A percentile compares a stretch with the other conserved stretches of the same genome.
phyloP scores from a whole-genome alignment of 2,888 invertebrate species.

The Gordius sp. region DNA sequence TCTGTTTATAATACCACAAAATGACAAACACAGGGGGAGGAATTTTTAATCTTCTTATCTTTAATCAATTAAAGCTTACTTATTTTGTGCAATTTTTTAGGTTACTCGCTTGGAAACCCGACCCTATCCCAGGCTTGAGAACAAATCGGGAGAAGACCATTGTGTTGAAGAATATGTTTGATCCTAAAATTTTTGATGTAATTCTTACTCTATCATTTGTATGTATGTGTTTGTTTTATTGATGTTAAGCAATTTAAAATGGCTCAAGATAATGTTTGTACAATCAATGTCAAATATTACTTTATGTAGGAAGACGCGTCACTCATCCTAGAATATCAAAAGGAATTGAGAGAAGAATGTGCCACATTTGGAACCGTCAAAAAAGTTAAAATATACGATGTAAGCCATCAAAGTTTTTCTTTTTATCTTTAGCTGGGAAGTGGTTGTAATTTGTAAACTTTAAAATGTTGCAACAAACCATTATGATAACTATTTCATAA shows the following conservation, averaged over 20 bases:
- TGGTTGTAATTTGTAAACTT: slow-evolving; percentile 1
- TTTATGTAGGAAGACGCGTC: slow-evolving; percentile 43
- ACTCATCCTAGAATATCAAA: slow-evolving; percentile 61
- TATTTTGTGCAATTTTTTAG: slow-evolving; percentile 33
- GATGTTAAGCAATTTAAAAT: too few relatives aligned
- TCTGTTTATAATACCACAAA: too few relatives aligned
- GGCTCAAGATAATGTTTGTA: too few relatives aligned
- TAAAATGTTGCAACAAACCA: too few relatives aligned
- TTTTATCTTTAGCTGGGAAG: neutral
- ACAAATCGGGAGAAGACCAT: slow-evolving; percentile 65
- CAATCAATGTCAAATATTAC: too few relatives aligned
- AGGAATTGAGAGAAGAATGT: slow-evolving; percentile 63
- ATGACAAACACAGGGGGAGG: too few relatives aligned
- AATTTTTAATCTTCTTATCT: too few relatives aligned
- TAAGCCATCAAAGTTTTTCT: slow-evolving; percentile 32
- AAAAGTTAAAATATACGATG: slow-evolving; percentile 67
- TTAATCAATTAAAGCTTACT: too few relatives aligned
- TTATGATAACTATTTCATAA: too few relatives aligned
- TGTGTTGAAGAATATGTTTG: slow-evolving; percentile 71
- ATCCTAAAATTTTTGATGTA: slow-evolving; percentile 53
- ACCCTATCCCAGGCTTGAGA: slow-evolving; percentile 56
- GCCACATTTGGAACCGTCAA: slow-evolving; percentile 64
- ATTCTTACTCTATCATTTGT: too few relatives aligned
- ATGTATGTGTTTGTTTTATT: too few relatives aligned
- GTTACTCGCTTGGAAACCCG: slow-evolving; percentile 82